Base-by-base conservation (phyloP, 2,888 invertebrate genomes). In the Drosophila mulleri region DNA sequence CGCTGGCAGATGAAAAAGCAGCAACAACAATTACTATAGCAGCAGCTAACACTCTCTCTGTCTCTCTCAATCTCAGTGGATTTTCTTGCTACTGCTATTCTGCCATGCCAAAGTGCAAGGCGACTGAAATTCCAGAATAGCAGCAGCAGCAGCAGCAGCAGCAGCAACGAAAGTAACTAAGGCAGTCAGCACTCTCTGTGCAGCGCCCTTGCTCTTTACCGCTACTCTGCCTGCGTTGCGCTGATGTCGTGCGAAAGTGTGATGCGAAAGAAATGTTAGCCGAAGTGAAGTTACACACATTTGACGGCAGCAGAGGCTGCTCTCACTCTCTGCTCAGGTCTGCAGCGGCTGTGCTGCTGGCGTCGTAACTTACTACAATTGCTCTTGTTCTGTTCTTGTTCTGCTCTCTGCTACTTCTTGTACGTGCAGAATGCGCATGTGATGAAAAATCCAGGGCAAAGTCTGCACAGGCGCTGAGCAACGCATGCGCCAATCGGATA, bases 381-480 rank as follows among this genome's bases (percentile, higher is more conserved):
- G 45, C 18, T 62, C 35, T 32, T 76, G 58, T 60, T 26, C 26
- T 67, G 50, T 64, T 67, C 62, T 52, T 80, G 26, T 29, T 29
- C 29, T 29, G 29, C 29, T 29, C 29, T 29, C 8, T 29, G 29
- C 53, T 54, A 37, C 35, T 64, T 62, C 44, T 58, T 72, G 71
- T 77, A 76, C 61, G 77, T 80, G 72, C 58, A 52, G 32, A 78
- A 39, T 89, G 89, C 79, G 89, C 82, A 84, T 84, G 89, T 89
- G 67, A 74, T 72, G 66, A 63, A 89, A 84, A 78, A 89, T 88
- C 89, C 89, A 89, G 84, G 84, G 74, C 83, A 84, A 73, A 79
- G 67, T 82, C 86, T 81, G 79, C 83, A 83, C 59, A 87, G 37
- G n/a, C 26, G 35, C 32, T 23, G 42, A 20, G 57, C 60, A 37